Evolutionary conservation across 1,140 invertebrate genomes (phyloP), one percentile per base, ranked within the genome.

Genomic region (Drosophila eugracilis): DNA sequence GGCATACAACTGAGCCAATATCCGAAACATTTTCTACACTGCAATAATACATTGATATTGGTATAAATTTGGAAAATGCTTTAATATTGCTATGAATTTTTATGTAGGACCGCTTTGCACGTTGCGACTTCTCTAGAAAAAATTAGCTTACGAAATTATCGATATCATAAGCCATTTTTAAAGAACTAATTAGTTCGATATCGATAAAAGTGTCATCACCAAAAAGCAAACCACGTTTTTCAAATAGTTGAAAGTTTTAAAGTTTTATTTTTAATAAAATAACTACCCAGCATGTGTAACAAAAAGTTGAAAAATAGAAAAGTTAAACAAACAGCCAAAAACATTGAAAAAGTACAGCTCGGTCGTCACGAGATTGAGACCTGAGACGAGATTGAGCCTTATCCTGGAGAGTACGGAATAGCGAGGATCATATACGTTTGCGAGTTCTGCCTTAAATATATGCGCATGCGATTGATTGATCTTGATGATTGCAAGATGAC

Each of bases 381-480:
- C 9, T n/a, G n/a, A n/a, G n/a, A 99, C 98, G 98, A 99, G 99
- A 92, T 99, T 98, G 89, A 99, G 97, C 98, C 98, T 0, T 99
- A 98, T 92, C 98, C 98, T 3, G 98, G 98, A 66, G 97, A 99
- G 86, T 99, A 99, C 93, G 97, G 97, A 0, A 97, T 98, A 92
- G 96, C 97, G 65, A 94, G 96, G 1, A 98, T 98, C 91, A 92
- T 99, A 5, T 99, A 97, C 95, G 97, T 99, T 30, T 99, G 98
- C 93, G 98, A 99, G 93, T 99, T 97, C 91, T 99, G 98, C 91
- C 92, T 99, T 2, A 99, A 98, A 89, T 99, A 99, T 91, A 99
- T 99, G 97, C 93, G 95, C 76, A 92, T 98, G 48, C 97, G 98
- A 91, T n/a, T n/a, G n/a, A n/a, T n/a, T n/a, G n/a, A n/a, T n/a